Base-by-base conservation (phyloP, 2,113 vertebrate genomes). In the Myxocyprinus asiaticus region DNA sequence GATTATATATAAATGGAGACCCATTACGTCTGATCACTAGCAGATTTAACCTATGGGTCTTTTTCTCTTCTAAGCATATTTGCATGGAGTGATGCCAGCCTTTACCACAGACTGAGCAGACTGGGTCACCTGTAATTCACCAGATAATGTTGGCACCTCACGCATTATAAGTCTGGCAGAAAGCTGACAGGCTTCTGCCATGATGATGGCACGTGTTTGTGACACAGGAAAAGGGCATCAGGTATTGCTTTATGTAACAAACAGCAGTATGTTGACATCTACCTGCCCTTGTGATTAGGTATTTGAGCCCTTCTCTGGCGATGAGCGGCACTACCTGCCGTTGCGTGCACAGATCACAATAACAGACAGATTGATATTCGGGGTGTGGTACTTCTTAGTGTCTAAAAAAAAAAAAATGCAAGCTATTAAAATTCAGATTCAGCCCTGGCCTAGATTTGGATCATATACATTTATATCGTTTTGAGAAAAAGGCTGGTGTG, bases 401-500 rank as follows among this genome's bases (percentile, higher is more conserved):
- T 64, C 59, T 85, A 90, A 76, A 90, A 90, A 88, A 92, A 87
- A 89, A 88, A 91, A 89, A 82, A 83, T 72, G 58, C 2, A 42
- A 17, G 53, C 80, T 68, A 91, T 91, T 92, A 86, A 90, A 89
- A 93, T 91, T 91, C 89, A 51, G 82, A 87, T 87, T 89, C 87
- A 67, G 81, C 71, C 88, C 80, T 89, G 89, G 47, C 90, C 90
- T 81, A 87, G 86, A 90, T 92, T 90, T 79, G 50, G 86, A 90
- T 92, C 87, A 92, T 93, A 93, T 92, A 90, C 90, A 93, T 91
- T 92, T 93, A 92, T 92, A 93, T 91, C 90, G 91, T 90, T 87
- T 90, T 80, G 84, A 87, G 86, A 61, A 84, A 79, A 33, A 71
- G 56, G 43, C 69, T 50, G 66, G 61, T n/a, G 74, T 71, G 75